These are phyloP conservation scores for Syncerus caffer DNA, from an alignment of 2,797 vertebrate genomes.

Conservation along the genomic window DNA sequence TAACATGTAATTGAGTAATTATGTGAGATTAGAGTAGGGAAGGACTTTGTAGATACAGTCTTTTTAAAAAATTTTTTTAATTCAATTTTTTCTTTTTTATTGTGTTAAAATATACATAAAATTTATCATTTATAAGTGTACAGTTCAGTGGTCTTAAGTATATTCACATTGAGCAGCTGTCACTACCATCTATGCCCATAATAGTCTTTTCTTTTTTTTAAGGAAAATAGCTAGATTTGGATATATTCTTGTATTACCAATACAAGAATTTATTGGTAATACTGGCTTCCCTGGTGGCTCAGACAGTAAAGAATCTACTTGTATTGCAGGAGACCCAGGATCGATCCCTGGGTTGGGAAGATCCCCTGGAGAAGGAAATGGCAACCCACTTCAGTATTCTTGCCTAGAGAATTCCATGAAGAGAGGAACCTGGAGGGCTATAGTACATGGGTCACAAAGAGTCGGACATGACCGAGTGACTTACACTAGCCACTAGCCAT, in stretches of 20 bases:
- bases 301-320: neutral
- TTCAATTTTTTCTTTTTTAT: neutral
- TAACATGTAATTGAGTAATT: neutral
- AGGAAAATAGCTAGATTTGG: conserved; percentile 1
- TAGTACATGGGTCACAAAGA: neutral
- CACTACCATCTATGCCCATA: neutral
- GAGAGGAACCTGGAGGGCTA: neutral
- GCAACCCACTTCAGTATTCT: neutral
- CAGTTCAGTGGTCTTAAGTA: neutral
- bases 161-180: neutral
- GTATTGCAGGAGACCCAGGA: neutral
- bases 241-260: neutral
- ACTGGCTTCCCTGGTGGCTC: neutral
- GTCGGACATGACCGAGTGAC: neutral
- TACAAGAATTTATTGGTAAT: neutral
- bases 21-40: neutral
- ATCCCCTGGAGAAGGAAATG: neutral
- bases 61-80: neutral
- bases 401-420: neutral
- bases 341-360: neutral
- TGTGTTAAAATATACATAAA: neutral
- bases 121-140: neutral
- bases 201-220: neutral
- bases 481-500: neutral
- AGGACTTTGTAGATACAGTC: neutral